Evolutionary conservation across 2,888 invertebrate species (phyloP).

Genomic region (Eledona agricola): DNA sequence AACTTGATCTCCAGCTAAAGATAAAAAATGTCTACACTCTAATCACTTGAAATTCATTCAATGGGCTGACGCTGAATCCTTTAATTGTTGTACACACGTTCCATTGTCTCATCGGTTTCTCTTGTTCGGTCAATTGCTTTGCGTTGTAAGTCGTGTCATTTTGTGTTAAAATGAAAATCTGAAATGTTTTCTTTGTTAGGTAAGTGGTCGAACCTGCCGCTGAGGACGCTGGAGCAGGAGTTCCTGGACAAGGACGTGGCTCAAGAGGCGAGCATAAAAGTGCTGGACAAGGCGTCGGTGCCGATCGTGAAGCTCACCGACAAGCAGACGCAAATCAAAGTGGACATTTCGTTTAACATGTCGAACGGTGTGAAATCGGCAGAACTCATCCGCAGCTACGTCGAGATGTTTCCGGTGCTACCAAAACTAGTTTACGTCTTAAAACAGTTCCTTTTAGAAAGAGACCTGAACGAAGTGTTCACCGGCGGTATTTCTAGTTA

Average conservation of each 20-base stretch:
- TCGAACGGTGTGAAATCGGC: constrained; percentile 97
- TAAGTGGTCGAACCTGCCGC: constrained; percentile 90
- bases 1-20: no score
- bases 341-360: constrained; percentile 99
- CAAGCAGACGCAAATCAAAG: constrained; percentile 84
- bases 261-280: constrained; percentile 89
- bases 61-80: no score
- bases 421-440: constrained; percentile 95
- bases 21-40: no score
- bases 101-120: no score
- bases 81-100: no score
- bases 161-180: no score
- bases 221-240: constrained; percentile 91
- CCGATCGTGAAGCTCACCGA: constrained; percentile 98
- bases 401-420: constrained; percentile 87
- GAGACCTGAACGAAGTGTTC: constrained; percentile 99
- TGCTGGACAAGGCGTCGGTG: constrained; percentile 97
- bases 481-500: constrained; percentile 99
- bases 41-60: no score
- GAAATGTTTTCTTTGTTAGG: constrained; percentile 63
- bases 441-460: constrained; percentile 97
- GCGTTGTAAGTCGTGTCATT: no score
- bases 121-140: no score
- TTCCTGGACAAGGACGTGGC: constrained; percentile 90
- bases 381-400: constrained; percentile 91